Evolutionary conservation across 2,113 vertebrate species (phyloP), one percentile per base, ranked within the genome.

Genomic region (Cyanoramphus novaezelandiae): DNA sequence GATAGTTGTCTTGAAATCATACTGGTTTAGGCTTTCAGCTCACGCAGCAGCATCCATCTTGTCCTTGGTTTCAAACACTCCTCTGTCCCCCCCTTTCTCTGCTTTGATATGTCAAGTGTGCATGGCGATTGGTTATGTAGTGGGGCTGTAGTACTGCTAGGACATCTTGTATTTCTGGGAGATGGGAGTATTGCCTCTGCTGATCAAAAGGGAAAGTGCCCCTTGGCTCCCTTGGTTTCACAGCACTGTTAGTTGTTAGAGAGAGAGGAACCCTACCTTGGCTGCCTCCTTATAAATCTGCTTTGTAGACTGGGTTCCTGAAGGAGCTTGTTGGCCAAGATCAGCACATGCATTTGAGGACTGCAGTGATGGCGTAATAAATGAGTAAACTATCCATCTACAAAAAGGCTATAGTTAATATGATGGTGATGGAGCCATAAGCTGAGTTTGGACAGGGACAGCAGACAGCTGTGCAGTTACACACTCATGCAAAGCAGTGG

Each of bases 401-500:
- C 31, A 57, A 24, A 46, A 50, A 63, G 33, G 47, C 35, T 65
- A 0, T 27, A 13, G 52, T 44, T 68, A 23, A 0, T 6, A 2
- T 0, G 2, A 77, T 15, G 46, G 21, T 3, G 10, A 6, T 59
- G 39, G 13, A 28, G 41, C 81, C 47, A 6, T 59, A 17, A 64
- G 25, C 31, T 35, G 27, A 2, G 0, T 35, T 64, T 43, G 57
- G 55, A 6, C 15, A 0, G 4, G 33, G 43, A 24, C 17, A 41
- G 28, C 28, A 70, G 46, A 31, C 33, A 77, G 64, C 46, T 50
- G 35, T 50, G 13, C 27, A 28, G 44, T 57, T 70, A 6, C 16
- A 17, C 1, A 0, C 21, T 37, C 9, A 0, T 5, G 16, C 11
- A 10, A 19, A 67, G 18, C 19, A 35, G 29, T 2, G 2, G 12